Percentiles rank a stretch among this genome's conserved stretches.
phyloP scores from a whole-genome alignment of 2,888 invertebrate genomes.

The Nycteola revayana region DNA sequence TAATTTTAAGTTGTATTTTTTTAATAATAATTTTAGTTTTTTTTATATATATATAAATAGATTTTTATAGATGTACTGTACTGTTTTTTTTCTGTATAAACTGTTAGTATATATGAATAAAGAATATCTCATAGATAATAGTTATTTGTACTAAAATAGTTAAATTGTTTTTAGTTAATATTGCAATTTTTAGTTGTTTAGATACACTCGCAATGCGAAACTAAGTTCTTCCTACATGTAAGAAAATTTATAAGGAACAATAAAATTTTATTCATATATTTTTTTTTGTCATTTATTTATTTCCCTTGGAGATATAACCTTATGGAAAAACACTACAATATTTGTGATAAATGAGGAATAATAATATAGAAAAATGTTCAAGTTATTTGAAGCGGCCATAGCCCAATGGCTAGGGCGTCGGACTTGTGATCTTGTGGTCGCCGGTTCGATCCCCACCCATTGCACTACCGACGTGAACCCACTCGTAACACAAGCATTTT shows the following conservation, averaged over 20 bases:
- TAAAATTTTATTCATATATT: slow-evolving; percentile 74
- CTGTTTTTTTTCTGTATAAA: slow-evolving; percentile 78
- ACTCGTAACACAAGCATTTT: no score
- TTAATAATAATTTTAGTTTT: slow-evolving; percentile 55
- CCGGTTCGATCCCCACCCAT: no score
- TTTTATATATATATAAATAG: slow-evolving; percentile 41
- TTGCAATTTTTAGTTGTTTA: slow-evolving; percentile 59
- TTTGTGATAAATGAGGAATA: no score
- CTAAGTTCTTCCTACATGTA: slow-evolving; percentile 73
- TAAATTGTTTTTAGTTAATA: slow-evolving; percentile 57
- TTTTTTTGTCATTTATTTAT: slow-evolving; percentile 33
- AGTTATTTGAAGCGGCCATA: no score
- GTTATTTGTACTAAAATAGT: slow-evolving; percentile 65
- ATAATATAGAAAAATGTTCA: no score
- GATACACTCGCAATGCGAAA: slow-evolving; percentile 71
- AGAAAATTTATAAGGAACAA: slow-evolving; percentile 78
- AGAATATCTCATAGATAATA: slow-evolving; percentile 69
- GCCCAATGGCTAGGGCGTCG: no score
- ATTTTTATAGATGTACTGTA: slow-evolving; percentile 41
- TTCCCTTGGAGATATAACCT: no score
- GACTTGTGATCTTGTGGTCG: no score
- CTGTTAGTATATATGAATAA: slow-evolving; percentile 58
- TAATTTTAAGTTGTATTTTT: no score
- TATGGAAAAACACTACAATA: no score
- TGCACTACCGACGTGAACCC: no score